Evolutionary conservation across 2,797 vertebrate species (phyloP).

Genomic region (Setipinna tenuifilis): DNA sequence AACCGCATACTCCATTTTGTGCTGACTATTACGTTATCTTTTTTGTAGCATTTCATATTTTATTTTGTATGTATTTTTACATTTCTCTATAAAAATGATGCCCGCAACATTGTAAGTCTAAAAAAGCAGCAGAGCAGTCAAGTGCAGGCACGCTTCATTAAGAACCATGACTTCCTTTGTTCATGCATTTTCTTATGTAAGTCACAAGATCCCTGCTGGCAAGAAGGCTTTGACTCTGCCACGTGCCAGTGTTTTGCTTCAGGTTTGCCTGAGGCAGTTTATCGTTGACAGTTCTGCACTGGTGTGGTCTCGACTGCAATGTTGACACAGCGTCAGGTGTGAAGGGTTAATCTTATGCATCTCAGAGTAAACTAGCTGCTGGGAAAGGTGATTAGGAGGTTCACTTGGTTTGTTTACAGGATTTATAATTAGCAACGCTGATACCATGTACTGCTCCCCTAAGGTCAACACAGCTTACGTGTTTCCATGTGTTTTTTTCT

Average conservation of each 20-base stretch:
- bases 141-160: too few species aligned
- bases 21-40: neutral
- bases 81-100: too few species aligned
- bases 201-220: too few species aligned
- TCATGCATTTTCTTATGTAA: too few species aligned
- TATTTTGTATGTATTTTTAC: too few species aligned
- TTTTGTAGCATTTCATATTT: too few species aligned
- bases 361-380: neutral
- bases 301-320: neutral
- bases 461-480: neutral
- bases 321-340: neutral
- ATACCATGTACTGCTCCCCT: neutral
- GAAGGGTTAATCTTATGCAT: neutral
- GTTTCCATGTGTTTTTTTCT: neutral
- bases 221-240: too few species aligned
- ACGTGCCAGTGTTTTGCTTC: neutral
- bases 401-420: neutral
- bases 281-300: neutral
- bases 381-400: conserved; percentile 21
- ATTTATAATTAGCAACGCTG: neutral
- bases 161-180: too few species aligned
- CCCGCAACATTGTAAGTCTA: too few species aligned
- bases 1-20: neutral
- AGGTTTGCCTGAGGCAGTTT: neutral
- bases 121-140: too few species aligned